phyloP scores from a whole-genome alignment of 2,113 vertebrate genomes.

The Coracopsis vasa region DNA sequence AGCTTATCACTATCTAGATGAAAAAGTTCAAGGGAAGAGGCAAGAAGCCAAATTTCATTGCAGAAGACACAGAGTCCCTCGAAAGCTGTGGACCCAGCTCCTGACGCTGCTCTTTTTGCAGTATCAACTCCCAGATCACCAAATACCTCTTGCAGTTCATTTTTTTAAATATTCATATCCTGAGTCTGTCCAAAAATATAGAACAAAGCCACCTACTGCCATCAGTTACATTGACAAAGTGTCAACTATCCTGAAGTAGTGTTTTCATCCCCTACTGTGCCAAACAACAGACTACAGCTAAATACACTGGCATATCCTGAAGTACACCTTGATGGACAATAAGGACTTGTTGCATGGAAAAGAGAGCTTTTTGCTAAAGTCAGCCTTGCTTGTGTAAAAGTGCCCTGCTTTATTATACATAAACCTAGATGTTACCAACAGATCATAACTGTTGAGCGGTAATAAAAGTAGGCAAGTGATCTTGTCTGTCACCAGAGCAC shows the following conservation, averaged over 20 bases:
- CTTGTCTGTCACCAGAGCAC: neutral
- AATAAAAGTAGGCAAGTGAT: neutral
- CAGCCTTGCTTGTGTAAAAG: neutral
- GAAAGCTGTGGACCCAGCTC: neutral
- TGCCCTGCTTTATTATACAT: neutral
- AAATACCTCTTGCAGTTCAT: neutral
- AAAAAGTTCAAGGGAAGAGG: neutral
- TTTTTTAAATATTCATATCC: neutral
- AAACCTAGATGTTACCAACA: neutral
- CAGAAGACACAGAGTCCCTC: neutral
- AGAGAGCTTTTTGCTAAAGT: neutral
- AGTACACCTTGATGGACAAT: neutral
- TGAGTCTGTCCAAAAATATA: neutral
- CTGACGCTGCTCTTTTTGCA: neutral
- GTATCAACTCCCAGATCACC: neutral
- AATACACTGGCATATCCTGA: neutral
- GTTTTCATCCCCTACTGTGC: neutral
- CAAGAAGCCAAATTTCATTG: neutral
- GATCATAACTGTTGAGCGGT: neutral
- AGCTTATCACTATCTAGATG: neutral
- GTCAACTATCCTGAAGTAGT: constrained; percentile 38
- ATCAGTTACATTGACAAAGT: constrained; percentile 43
- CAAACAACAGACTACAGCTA: neutral
- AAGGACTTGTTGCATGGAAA: neutral
- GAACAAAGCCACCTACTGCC: constrained; percentile 28